Evolutionary conservation across 2,797 vertebrate species (phyloP).

Genomic region (Knipowitschia caucasica): DNA sequence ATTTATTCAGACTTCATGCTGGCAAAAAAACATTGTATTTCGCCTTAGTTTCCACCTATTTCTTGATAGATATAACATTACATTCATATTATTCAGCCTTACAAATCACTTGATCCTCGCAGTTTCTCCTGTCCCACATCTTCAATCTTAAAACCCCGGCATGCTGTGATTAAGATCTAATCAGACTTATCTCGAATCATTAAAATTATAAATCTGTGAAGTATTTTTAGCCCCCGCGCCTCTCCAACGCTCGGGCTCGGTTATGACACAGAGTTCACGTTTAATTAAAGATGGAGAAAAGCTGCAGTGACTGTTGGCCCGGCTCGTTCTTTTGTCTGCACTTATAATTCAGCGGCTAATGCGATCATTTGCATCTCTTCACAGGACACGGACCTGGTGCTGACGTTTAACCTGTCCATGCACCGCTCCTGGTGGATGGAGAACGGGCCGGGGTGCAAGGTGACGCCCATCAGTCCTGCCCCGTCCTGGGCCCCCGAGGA

Average conservation of each 20-base stretch:
- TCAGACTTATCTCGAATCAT: constrained; percentile 35
- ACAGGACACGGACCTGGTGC: constrained; percentile 95
- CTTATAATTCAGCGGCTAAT: constrained; percentile 34
- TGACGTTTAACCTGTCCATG: constrained; percentile 99
- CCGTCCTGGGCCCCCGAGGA: constrained; percentile 97
- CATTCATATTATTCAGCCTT: not conserved
- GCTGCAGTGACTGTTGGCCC: constrained; percentile 24
- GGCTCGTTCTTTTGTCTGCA: constrained; percentile 13
- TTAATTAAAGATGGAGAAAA: constrained; percentile 38
- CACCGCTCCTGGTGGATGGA: constrained; percentile 99
- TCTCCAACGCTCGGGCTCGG: constrained; percentile 2
- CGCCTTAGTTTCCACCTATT: not conserved
- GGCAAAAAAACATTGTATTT: not conserved
- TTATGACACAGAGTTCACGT: constrained; percentile 31
- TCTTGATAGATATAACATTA: not conserved
- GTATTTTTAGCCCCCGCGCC: constrained; percentile 38
- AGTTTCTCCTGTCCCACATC: constrained; percentile 45
- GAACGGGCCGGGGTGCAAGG: constrained; percentile 95
- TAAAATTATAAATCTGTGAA: constrained; percentile 27
- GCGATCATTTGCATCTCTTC: constrained; percentile 38
- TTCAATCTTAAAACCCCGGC: constrained; percentile 86
- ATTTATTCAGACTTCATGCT: not conserved
- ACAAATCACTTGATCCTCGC: constrained; percentile 1
- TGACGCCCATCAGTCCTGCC: constrained; percentile 91
- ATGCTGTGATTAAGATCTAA: constrained; percentile 64